Base-by-base conservation (phyloP, 2,888 invertebrate species). In the Aquatica leii region DNA sequence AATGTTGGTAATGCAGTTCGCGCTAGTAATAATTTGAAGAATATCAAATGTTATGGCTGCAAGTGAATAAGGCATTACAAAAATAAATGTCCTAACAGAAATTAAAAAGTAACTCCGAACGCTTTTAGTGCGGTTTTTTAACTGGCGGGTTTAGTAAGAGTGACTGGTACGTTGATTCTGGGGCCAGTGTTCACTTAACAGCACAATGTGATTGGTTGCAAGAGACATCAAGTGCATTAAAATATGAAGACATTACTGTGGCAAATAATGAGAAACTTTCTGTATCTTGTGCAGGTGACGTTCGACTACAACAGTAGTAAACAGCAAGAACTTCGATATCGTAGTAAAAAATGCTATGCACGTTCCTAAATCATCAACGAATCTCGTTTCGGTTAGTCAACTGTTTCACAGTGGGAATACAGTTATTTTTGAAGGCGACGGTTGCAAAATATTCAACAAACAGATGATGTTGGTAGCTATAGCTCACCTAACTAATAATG, bases 31-130 rank as follows among this genome's bases (percentile, higher is more conserved):
- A n/a, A 31, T n/a, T 31, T 34, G 40, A 54, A 24, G n/a, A 34
- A 40, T 12, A 52, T 64, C 20, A 67, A 52, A 40, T 66, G 63
- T 57, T 69, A 56, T 17, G 21, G 41, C 14, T 68, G 66, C 51
- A 63, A 68, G 31, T 50, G 68, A 52, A 14, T 40, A 17, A 67
- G 71, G 6, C 70, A 71, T 51, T 71, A 59, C 40, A 70, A n/a
- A n/a, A n/a, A n/a, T n/a, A n/a, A n/a, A n/a, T n/a, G n/a, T n/a
- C n/a, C n/a, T n/a, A n/a, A n/a, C n/a, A n/a, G n/a, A n/a, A n/a
- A n/a, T n/a, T n/a, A n/a, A n/a, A n/a, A n/a, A n/a, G n/a, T n/a
- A n/a, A n/a, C n/a, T n/a, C n/a, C n/a, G n/a, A n/a, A n/a, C n/a
- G n/a, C n/a, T n/a, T n/a, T n/a, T n/a, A n/a, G n/a, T n/a, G n/a